Evolutionary conservation across 2,888 invertebrate genomes (phyloP).

Genomic region (Xestia rhomboidea): DNA sequence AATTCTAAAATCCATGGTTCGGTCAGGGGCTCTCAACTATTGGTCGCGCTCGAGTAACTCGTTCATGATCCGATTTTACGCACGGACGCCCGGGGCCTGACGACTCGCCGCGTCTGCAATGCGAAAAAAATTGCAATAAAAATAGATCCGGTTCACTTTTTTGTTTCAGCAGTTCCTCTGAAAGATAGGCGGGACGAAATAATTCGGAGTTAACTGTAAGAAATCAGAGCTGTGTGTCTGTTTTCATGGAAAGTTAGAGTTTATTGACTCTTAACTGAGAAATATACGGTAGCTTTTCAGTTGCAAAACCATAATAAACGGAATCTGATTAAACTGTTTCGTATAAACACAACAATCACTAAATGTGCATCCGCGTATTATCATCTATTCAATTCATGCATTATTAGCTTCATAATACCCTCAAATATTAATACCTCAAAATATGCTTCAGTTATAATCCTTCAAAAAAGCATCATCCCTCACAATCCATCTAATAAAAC

Average conservation of each 20-base stretch:
- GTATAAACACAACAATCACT: conserved; percentile 53
- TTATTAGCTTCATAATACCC: conserved; percentile 63
- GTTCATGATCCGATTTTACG: conserved; percentile 81
- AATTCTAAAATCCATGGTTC: conserved; percentile 56
- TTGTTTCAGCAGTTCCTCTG: conserved; percentile 45
- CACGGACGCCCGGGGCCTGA: conserved; percentile 67
- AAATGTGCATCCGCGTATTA: conserved; percentile 60
- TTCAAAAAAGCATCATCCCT: conserved; percentile 80
- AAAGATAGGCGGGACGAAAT: conserved; percentile 24
- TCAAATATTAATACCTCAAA: conserved; percentile 65
- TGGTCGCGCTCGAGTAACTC: conserved; percentile 73
- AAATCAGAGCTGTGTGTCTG: neutral
- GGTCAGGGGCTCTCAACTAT: conserved; percentile 84
- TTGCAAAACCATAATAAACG: neutral
- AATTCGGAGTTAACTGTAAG: conserved; percentile 17
- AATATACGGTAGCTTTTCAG: neutral
- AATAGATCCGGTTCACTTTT: conserved; percentile 51
- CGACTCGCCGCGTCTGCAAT: conserved; percentile 63
- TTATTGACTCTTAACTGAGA: conserved; percentile 1
- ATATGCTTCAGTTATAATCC: conserved; percentile 73
- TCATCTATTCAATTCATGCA: conserved; percentile 61
- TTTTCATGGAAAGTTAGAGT: conserved; percentile 5
- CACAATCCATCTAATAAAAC: conserved; percentile 84
- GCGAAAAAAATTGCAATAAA: conserved; percentile 56
- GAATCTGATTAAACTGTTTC: conserved; percentile 25